These are phyloP conservation scores for Synergus umbraculus DNA, from an alignment of 2,888 invertebrate species.

Conservation along the genomic window DNA sequence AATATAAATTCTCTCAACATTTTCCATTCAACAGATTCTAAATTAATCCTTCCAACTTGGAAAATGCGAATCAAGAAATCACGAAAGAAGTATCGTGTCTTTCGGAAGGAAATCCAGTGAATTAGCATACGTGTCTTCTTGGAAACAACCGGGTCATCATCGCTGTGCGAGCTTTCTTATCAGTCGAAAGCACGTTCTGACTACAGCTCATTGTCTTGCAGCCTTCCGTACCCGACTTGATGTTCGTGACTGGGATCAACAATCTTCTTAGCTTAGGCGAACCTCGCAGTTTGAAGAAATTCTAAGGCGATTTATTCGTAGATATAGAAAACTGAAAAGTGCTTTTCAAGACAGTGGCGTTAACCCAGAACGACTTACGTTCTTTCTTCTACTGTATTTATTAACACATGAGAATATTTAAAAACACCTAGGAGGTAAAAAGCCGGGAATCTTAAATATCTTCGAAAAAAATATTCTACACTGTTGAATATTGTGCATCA, in stretches of 20 bases:
- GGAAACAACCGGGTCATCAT: neutral
- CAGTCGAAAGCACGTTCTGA: constrained; percentile 11
- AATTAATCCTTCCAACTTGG: neutral
- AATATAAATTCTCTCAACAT: neutral
- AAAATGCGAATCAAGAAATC: neutral
- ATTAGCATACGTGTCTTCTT: neutral
- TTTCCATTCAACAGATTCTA: neutral
- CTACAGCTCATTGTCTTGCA: constrained; percentile 12
- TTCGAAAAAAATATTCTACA: neutral
- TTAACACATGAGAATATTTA: neutral
- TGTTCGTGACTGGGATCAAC: constrained; percentile 19
- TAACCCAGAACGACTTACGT: neutral
- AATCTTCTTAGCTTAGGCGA: neutral
- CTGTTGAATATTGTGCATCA: constrained; percentile 11
- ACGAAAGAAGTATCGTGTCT: neutral
- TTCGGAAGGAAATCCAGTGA: neutral
- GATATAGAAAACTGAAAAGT: neutral
- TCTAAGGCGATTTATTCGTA: neutral
- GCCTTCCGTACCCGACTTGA: neutral
- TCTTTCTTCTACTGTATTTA: neutral
- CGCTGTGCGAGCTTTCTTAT: constrained; percentile 4
- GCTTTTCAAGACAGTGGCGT: neutral
- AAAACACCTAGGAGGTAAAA: too few species aligned
- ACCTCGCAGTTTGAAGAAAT: neutral
- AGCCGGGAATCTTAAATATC: too few species aligned